These are phyloP conservation scores for Baryphthengus martii DNA, from an alignment of 2,113 vertebrate species.

Conservation along the genomic window DNA sequence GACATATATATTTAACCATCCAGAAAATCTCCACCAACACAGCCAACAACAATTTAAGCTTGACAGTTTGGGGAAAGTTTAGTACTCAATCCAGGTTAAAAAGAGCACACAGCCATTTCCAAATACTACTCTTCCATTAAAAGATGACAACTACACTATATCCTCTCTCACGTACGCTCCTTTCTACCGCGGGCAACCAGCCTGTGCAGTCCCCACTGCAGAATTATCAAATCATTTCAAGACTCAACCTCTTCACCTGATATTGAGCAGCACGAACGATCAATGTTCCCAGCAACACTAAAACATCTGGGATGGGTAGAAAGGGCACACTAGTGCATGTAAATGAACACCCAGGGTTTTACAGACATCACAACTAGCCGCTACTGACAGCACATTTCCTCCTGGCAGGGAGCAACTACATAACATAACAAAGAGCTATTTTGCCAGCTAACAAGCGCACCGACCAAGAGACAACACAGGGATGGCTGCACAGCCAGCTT, in stretches of 20 bases:
- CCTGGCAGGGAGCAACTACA: background rate
- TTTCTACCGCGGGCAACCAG: background rate
- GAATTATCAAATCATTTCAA: constrained; percentile 33
- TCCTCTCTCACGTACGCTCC: background rate
- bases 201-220: background rate
- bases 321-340: background rate
- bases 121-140: background rate
- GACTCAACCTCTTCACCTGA: constrained; percentile 43
- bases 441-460: background rate
- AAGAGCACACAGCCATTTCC: background rate
- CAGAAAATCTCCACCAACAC: background rate
- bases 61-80: background rate
- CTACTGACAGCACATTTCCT: background rate
- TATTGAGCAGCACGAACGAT: constrained; percentile 22
- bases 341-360: constrained; percentile 34
- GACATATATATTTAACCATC: background rate
- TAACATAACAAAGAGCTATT: background rate
- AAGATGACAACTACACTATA: background rate
- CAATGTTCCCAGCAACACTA: background rate
- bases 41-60: background rate
- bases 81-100: background rate
- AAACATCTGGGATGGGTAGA: constrained; percentile 35
- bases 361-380: background rate
- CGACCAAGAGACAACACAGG: background rate
- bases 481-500: background rate